Percentiles rank a stretch among this genome's conserved stretches.
Conservation (phyloP, 2,113 vertebrate genomes). For the Larimichthys polyactis region DNA sequence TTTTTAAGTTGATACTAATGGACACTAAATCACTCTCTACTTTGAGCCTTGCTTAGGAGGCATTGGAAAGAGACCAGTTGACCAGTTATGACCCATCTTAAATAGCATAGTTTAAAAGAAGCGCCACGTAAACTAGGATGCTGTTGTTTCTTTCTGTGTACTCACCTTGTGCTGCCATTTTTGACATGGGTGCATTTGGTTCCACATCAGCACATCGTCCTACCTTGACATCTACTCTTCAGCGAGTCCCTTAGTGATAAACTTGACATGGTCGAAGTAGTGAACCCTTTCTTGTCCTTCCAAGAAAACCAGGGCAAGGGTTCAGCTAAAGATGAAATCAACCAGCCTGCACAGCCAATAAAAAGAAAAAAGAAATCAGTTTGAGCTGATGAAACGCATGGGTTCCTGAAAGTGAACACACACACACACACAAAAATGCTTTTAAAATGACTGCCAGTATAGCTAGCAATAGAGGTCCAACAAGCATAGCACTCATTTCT, state of each 20-base stretch:
- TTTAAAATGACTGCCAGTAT: not conserved
- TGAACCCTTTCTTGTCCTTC: not conserved
- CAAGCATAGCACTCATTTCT: not conserved
- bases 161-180: conserved; percentile 25
- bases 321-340: not conserved
- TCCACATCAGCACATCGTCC: not conserved
- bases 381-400: not conserved
- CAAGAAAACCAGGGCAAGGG: not conserved
- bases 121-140: not conserved
- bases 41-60: not conserved
- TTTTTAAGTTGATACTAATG: not conserved
- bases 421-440: not conserved
- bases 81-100: not conserved
- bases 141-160: not conserved
- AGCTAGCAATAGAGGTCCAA: not conserved
- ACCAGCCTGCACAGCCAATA: not conserved
- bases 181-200: not conserved
- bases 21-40: not conserved
- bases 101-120: not conserved
- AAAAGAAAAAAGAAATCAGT: not conserved
- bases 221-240: not conserved
- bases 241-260: not conserved
- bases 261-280: not conserved
- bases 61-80: not conserved
- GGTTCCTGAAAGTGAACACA: conserved; percentile 25